These are phyloP conservation scores for Channa argus DNA, from an alignment of 2,113 vertebrate genomes.

Conservation along the genomic window DNA sequence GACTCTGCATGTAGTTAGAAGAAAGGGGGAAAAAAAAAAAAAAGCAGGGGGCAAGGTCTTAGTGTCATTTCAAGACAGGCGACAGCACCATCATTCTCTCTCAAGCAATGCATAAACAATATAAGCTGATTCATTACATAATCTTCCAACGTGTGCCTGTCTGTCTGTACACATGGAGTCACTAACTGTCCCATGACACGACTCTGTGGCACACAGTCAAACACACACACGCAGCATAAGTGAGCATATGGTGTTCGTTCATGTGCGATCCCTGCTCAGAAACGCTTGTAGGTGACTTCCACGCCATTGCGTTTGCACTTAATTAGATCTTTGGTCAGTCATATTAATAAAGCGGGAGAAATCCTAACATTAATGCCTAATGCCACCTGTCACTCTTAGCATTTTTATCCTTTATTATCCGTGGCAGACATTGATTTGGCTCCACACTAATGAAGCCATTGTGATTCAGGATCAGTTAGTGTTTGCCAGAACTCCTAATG, in stretches of 20 bases:
- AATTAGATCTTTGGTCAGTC: slow-evolving; percentile 71
- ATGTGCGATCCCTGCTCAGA: slow-evolving; percentile 2
- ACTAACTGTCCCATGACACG: slow-evolving; percentile 56
- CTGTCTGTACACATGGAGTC: slow-evolving; percentile 65
- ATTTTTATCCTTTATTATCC: slow-evolving; percentile 73
- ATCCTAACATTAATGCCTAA: slow-evolving; percentile 67
- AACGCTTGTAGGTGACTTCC: slow-evolving; percentile 32
- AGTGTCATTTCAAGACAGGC: slow-evolving; percentile 39
- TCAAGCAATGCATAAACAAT: slow-evolving; percentile 38
- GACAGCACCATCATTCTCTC: slow-evolving; percentile 53
- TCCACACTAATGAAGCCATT: slow-evolving; percentile 70
- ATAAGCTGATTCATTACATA: slow-evolving; percentile 64
- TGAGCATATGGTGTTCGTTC: slow-evolving; percentile 2
- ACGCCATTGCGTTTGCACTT: slow-evolving; percentile 60
- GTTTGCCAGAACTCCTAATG: slow-evolving; percentile 68
- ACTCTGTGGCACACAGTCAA: slow-evolving; percentile 1
- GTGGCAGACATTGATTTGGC: slow-evolving; percentile 64
- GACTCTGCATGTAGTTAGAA: slow-evolving; percentile 33
- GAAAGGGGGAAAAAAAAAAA: background rate
- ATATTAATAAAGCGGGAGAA: slow-evolving; percentile 55
- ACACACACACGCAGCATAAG: background rate
- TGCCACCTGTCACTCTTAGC: slow-evolving; percentile 73
- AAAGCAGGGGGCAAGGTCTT: background rate
- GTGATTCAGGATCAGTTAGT: slow-evolving; percentile 67
- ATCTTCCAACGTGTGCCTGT: slow-evolving; percentile 61